Evolutionary conservation across 2,888 invertebrate genomes (phyloP), one percentile per base, ranked within the genome.

Genomic region (Lepidocyrtoides sp.): DNA sequence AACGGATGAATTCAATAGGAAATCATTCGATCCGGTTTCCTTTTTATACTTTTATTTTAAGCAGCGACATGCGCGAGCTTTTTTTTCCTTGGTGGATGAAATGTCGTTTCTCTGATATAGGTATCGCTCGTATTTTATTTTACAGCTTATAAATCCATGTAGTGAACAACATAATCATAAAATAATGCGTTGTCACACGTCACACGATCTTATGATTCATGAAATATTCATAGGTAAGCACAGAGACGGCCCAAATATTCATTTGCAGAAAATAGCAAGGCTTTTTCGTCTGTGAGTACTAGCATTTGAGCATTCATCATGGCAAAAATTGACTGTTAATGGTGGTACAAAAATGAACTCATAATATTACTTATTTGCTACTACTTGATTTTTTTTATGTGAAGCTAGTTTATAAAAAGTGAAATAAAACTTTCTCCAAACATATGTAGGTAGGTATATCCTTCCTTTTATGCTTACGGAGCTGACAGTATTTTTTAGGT

Each of bases 191-290:
- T 90, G 90, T 90, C 90, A 90, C 90, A 90, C 83, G 89, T 57
- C 75, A 90, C 90, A 90, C 84, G 90, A 89, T 84, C 77, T 48
- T 84, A 89, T 89, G 89, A 89, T 89, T 89, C 85, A 90, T 90
- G 72, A 85, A 89, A 36, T 60, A 89, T 89, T 83, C 89, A 89
- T 83, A 83, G 29, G 54, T n/a, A n/a, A n/a, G n/a, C n/a, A n/a
- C n/a, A n/a, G n/a, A n/a, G n/a, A n/a, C n/a, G n/a, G n/a, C n/a
- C n/a, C n/a, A 20, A 29, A 29, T 29, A 63, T 63, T 63, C 51
- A 51, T 51, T 17, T 17, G 57, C 84, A 75, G n/a, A n/a, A n/a
- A n/a, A n/a, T n/a, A n/a, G n/a, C n/a, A n/a, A n/a, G n/a, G n/a
- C n/a, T n/a, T n/a, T n/a, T n/a, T n/a, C n/a, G n/a, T n/a, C n/a